These are phyloP conservation scores for Marasmarcha lunaedactyla DNA, from an alignment of 2,888 invertebrate species.

Conservation along the genomic window DNA sequence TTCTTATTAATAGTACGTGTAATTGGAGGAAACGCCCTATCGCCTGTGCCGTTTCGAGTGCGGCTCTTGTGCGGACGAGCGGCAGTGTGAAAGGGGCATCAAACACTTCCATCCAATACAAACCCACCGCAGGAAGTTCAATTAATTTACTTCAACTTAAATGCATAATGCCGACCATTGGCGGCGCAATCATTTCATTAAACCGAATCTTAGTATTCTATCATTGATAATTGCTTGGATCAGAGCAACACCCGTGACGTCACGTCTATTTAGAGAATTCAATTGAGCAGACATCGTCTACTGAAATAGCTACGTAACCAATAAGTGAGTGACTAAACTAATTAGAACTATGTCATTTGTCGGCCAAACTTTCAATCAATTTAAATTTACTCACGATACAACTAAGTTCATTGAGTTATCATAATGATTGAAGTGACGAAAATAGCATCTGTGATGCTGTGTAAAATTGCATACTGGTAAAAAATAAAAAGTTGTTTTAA, in stretches of 20 bases:
- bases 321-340: not conserved
- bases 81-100: conserved; percentile 43
- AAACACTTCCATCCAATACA: conserved; percentile 47
- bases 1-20: conserved; percentile 62
- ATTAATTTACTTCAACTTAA: conserved; percentile 63
- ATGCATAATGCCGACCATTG: conserved; percentile 60
- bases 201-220: conserved; percentile 54
- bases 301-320: not conserved
- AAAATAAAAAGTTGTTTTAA: too few relatives aligned
- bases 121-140: conserved; percentile 61
- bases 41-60: conserved; percentile 31
- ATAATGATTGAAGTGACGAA: too few relatives aligned
- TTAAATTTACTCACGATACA: not conserved
- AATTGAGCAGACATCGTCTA: not conserved
- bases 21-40: conserved; percentile 67
- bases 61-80: conserved; percentile 24
- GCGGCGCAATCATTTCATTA: conserved; percentile 67
- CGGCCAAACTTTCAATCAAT: not conserved
- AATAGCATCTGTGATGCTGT: too few relatives aligned
- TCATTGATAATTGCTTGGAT: conserved; percentile 47
- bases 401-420: too few relatives aligned
- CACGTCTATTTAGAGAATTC: not conserved
- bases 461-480: too few relatives aligned
- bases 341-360: not conserved
- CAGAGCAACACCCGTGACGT: conserved; percentile 28